Evolutionary conservation across 2,113 vertebrate species (phyloP).

Genomic region (Catharus bicknelli): DNA sequence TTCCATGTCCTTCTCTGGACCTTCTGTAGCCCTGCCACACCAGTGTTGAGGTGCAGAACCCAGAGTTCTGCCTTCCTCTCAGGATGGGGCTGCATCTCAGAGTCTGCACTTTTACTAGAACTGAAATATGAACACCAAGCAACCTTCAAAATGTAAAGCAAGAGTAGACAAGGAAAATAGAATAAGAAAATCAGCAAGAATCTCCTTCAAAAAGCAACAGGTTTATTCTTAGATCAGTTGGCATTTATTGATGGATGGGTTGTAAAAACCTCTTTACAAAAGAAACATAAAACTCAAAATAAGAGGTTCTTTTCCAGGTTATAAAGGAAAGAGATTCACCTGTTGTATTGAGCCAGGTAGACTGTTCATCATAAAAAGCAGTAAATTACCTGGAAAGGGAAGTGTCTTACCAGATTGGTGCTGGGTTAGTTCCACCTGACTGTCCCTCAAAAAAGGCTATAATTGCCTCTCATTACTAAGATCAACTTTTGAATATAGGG

Average conservation of each 20-base stretch:
- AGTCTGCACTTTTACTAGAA: not conserved
- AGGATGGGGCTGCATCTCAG: not conserved
- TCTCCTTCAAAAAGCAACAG: not conserved
- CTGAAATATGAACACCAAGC: not conserved
- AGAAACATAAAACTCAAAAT: not conserved
- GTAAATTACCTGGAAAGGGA: slow-evolving; percentile 31
- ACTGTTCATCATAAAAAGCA: slow-evolving; percentile 9
- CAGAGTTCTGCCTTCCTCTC: not conserved
- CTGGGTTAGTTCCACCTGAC: slow-evolving; percentile 57
- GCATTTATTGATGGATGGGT: not conserved
- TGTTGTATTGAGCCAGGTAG: not conserved
- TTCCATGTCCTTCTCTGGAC: not conserved
- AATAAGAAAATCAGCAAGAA: not conserved
- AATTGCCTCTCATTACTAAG: slow-evolving; percentile 65
- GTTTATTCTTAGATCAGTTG: not conserved
- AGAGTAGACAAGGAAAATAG: not conserved
- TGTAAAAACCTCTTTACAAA: not conserved
- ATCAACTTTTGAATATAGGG: slow-evolving; percentile 59
- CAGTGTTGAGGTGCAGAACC: not conserved
- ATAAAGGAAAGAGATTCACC: not conserved
- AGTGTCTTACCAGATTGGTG: slow-evolving; percentile 16
- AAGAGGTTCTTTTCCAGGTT: not conserved
- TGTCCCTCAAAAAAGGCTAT: slow-evolving; percentile 40
- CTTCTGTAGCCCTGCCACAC: not conserved
- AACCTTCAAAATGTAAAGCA: not conserved